These are phyloP conservation scores for Nyctalus aviator DNA, from an alignment of 2,797 vertebrate species.

Conservation along the genomic window DNA sequence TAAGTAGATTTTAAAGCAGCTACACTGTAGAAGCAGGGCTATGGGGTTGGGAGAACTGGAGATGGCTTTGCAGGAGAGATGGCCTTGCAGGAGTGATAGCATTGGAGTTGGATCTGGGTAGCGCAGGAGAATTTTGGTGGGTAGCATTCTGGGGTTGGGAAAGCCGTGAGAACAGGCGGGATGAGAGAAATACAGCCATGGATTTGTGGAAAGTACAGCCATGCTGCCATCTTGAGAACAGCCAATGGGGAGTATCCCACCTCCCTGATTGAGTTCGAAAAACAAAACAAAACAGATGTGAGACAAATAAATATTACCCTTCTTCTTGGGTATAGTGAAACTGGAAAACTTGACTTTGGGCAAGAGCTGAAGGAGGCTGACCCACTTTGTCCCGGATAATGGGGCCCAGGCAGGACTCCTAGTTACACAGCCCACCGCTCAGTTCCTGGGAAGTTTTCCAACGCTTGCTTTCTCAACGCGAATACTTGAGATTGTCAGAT, in stretches of 20 bases:
- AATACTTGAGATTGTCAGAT: not conserved
- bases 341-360: not conserved
- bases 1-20: slow-evolving; percentile 18
- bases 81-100: not conserved
- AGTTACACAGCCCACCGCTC: not conserved
- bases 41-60: not conserved
- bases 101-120: not conserved
- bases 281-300: not conserved
- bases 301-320: not conserved
- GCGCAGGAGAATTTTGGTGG: not conserved
- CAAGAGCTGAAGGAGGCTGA: not conserved
- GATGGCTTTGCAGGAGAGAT: not conserved
- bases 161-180: not conserved
- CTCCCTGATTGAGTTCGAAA: not conserved
- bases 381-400: not conserved
- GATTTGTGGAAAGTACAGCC: not conserved
- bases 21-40: not conserved
- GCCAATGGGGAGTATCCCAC: not conserved
- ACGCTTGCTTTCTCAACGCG: not conserved
- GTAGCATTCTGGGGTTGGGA: not conserved
- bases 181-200: not conserved
- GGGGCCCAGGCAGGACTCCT: not conserved
- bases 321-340: not conserved
- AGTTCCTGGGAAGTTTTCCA: not conserved
- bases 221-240: not conserved